Conservation (phyloP, 35 echinoderm and acorn worm species). For the Patiria miniata region DNA sequence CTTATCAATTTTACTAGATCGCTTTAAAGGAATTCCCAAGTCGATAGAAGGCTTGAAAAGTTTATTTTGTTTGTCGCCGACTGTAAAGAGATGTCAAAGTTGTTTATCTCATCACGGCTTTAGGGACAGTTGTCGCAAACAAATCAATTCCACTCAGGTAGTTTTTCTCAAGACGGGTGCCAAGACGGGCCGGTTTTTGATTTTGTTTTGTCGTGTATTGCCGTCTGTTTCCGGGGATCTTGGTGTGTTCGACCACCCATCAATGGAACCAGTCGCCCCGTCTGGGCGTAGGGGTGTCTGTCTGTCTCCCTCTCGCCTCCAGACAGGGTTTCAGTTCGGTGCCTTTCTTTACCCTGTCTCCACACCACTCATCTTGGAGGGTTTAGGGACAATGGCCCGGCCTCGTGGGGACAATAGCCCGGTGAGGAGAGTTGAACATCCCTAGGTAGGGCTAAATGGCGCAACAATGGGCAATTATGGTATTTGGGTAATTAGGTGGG, state of each 20-base stretch:
- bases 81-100: not conserved
- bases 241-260: not conserved
- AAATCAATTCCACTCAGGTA: conserved; percentile 23
- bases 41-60: no score
- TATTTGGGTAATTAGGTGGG: not conserved
- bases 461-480: conserved; percentile 18
- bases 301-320: not conserved
- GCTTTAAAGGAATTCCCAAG: no score
- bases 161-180: not conserved
- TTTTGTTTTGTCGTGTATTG: not conserved
- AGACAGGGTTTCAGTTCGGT: not conserved
- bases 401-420: not conserved
- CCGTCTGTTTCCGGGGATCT: not conserved
- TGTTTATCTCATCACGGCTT: conserved; percentile 9
- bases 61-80: not conserved
- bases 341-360: conserved; percentile 14
- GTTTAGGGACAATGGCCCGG: not conserved
- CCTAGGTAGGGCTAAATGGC: not conserved
- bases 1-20: no score
- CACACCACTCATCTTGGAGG: conserved; percentile 22
- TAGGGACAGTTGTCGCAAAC: not conserved
- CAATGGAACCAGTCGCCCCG: not conserved
- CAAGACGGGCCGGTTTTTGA: not conserved
- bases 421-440: not conserved
- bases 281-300: not conserved